Percentiles rank a stretch among this genome's conserved stretches.
phyloP scores from a whole-genome alignment of 2,113 vertebrate species.

The Zosterops japonicus region DNA sequence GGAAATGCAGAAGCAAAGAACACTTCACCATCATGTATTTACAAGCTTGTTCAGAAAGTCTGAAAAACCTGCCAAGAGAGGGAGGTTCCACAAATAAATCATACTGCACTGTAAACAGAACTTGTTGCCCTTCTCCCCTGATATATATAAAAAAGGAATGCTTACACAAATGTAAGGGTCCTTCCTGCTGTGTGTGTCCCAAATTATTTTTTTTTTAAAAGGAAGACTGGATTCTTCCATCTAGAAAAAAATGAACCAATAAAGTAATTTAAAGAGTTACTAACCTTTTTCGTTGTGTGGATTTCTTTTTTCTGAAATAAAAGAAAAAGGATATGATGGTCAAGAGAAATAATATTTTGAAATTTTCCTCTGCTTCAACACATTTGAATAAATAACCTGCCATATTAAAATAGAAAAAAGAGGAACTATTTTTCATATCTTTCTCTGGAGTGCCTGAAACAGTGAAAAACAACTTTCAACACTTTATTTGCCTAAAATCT shows the following conservation, averaged over 20 bases:
- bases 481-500: neutral
- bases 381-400: neutral
- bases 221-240: neutral
- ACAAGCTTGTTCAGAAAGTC: neutral
- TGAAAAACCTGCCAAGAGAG: neutral
- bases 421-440: neutral
- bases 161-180: neutral
- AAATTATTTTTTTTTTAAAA: neutral
- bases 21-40: neutral
- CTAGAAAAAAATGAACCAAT: neutral
- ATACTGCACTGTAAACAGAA: neutral
- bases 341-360: neutral
- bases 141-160: neutral
- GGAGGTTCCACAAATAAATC: neutral
- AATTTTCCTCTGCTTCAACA: neutral
- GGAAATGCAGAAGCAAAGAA: neutral
- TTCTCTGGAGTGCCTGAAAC: neutral
- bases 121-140: neutral
- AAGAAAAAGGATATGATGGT: conserved; percentile 52
- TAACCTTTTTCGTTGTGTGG: conserved; percentile 74
- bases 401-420: neutral
- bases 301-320: conserved; percentile 73
- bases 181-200: neutral
- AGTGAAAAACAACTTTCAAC: neutral
- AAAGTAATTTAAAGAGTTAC: conserved; percentile 25